Evolutionary conservation across 2,888 invertebrate species (phyloP).

Genomic region (Dasysyrphus tricinctus): DNA sequence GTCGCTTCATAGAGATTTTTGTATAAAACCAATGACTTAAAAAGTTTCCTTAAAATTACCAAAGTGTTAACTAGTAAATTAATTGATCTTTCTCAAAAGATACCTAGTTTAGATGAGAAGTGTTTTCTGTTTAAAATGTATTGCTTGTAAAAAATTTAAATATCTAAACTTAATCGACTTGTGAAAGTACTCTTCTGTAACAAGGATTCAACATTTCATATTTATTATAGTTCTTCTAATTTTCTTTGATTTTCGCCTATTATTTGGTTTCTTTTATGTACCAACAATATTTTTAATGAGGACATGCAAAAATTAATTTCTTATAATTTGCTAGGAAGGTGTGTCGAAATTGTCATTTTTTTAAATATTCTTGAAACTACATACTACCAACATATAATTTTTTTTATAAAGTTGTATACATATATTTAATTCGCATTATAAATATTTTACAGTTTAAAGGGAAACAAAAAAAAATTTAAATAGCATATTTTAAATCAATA

Average conservation of each 20-base stretch:
- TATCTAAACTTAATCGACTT: neutral
- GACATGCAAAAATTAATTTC: neutral
- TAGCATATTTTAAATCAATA: conserved; percentile 58
- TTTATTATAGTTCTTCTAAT: no score
- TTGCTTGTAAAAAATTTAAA: neutral
- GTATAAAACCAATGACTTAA: no score
- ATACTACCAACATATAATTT: conserved; percentile 42
- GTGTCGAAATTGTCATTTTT: neutral
- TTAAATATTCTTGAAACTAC: neutral
- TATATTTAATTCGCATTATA: conserved; percentile 73
- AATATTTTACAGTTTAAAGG: conserved; percentile 78
- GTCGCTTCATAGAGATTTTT: no score
- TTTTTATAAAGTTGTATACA: conserved; percentile 80
- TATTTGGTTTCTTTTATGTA: no score
- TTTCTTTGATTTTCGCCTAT: no score
- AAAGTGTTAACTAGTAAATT: no score
- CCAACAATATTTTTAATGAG: no score
- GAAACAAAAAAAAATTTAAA: conserved; percentile 54
- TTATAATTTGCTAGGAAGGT: neutral
- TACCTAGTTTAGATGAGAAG: no score
- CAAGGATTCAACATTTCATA: no score
- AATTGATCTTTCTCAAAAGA: no score
- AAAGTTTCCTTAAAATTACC: no score
- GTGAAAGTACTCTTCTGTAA: no score
- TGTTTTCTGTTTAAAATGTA: neutral